A percentile compares a stretch with the other conserved stretches of the same genome.
Conservation (phyloP, 2,797 vertebrate genomes). For the Karalla daura region DNA sequence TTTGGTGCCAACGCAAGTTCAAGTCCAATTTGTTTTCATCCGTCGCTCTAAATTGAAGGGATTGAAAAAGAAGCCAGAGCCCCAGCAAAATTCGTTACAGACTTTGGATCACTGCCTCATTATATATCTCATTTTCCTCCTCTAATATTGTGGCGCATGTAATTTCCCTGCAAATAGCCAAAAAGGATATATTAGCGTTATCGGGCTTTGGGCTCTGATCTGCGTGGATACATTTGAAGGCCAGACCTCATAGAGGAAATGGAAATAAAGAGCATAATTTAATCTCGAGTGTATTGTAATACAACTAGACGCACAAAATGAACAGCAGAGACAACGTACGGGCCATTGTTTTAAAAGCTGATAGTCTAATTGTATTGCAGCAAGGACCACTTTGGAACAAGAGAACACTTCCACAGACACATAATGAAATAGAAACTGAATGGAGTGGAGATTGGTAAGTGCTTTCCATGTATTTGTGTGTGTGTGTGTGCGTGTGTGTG, state of each 20-base stretch:
- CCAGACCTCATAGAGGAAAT: slow-evolving; percentile 65
- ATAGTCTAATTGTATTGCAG: slow-evolving; percentile 62
- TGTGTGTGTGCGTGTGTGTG: not conserved
- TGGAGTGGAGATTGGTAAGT: slow-evolving; percentile 1
- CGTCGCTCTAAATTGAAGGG: slow-evolving; percentile 49
- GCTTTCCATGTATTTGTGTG: slow-evolving; percentile 8
- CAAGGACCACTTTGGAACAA: slow-evolving; percentile 50
- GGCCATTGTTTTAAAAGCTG: slow-evolving; percentile 61
- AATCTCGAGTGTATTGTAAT: slow-evolving; percentile 69
- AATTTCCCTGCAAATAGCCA: slow-evolving; percentile 66
- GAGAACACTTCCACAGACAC: slow-evolving; percentile 48
- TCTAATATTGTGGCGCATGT: slow-evolving; percentile 59
- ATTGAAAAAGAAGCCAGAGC: slow-evolving; percentile 56
- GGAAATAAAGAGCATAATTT: slow-evolving; percentile 74
- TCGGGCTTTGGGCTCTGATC: slow-evolving; percentile 66
- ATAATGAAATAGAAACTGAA: slow-evolving; percentile 52
- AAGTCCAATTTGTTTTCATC: slow-evolving; percentile 66
- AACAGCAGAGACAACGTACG: slow-evolving; percentile 12
- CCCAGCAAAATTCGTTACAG: slow-evolving; percentile 43
- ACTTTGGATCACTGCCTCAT: slow-evolving; percentile 67
- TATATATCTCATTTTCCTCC: slow-evolving; percentile 69
- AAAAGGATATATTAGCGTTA: slow-evolving; percentile 67
- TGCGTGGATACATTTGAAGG: slow-evolving; percentile 70
- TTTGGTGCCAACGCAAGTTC: slow-evolving; percentile 46
- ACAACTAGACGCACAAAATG: slow-evolving; percentile 50